Evolutionary conservation across 2,797 vertebrate species (phyloP), one percentile per base, ranked within the genome.

Genomic region (Oreortyx pictus): DNA sequence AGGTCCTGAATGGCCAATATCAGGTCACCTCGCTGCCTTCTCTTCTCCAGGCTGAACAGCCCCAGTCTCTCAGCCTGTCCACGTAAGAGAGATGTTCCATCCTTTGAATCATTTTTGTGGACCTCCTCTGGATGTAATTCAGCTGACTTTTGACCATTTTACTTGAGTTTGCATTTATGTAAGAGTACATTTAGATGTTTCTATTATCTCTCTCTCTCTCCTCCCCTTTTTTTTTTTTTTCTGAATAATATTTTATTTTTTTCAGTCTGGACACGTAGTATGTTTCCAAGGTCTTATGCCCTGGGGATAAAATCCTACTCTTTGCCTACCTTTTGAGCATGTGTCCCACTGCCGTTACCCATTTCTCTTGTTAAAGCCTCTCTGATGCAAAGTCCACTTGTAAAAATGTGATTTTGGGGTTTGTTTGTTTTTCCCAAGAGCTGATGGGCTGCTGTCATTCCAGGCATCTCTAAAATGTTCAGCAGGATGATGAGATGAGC

Each of bases 391-490:
- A 75, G 62, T 33, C 65, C 13, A 8, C 71, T 84, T 64, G 65
- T 43, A 86, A 20, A 0, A 5, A 77, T 35, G 20, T 44, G 17
- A 10, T 31, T 20, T 33, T 14, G 19, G 20, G 56, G 12, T 14
- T 19, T 64, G 27, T 41, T 31, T 62, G 27, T 92, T 88, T 54
- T 72, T 22, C 8, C 52, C 64, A 23, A 10, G 12, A 81, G 65
- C 24, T 81, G 81, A 88, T 43, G 31, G 18, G 60, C 76, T 93
- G 14, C 65, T 59, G 59, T 6, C 80, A 20, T 93, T 95, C n/a
- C 67, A 50, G 73, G 35, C 74, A 61, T 44, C 35, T 86, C 74
- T 88, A 57, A 90, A 61, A 61, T 70, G 84, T 71, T 85, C 71
- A 78, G 22, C 39, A 33, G 76, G 77, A 67, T 79, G 75, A 77